Conservation (phyloP, 1,140 invertebrate genomes). For the Holotrichia oblita region DNA sequence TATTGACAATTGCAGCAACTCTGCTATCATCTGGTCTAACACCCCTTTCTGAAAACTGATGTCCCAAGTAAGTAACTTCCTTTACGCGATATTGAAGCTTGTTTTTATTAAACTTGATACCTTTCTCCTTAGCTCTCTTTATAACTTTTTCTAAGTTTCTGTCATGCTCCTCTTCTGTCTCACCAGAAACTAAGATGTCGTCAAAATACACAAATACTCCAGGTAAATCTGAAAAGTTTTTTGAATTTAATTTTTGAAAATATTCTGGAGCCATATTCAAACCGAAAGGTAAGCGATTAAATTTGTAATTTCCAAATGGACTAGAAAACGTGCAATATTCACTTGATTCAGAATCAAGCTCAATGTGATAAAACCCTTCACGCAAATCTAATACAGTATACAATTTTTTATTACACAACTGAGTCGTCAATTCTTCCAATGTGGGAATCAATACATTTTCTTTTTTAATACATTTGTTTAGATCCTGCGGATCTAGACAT, state of each 20-base stretch:
- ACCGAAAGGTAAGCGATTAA: constrained; percentile 50
- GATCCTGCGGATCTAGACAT: constrained; percentile 51
- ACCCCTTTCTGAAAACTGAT: constrained; percentile 45
- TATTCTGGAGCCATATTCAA: constrained; percentile 51
- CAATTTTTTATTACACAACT: constrained; percentile 34
- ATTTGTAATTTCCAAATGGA: constrained; percentile 17
- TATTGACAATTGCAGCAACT: constrained; percentile 49
- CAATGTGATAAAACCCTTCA: constrained; percentile 35
- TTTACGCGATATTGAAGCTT: constrained; percentile 31
- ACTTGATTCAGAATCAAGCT: constrained; percentile 1
- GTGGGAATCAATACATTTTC: constrained; percentile 41
- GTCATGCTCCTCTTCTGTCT: constrained; percentile 50
- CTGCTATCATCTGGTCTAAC: constrained; percentile 45
- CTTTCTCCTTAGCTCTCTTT: constrained; percentile 28
- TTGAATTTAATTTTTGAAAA: constrained; percentile 51
- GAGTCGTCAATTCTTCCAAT: constrained; percentile 36
- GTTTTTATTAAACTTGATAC: constrained; percentile 30
- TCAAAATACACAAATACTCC: constrained; percentile 55
- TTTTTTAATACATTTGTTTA: constrained; percentile 43
- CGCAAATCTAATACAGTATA: constrained; percentile 39
- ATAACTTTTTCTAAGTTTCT: constrained; percentile 43
- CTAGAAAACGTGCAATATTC: constrained; percentile 33
- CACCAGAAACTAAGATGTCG: constrained; percentile 54
- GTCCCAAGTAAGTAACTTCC: no score
- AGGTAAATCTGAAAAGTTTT: constrained; percentile 52